Evolutionary conservation across 2,888 invertebrate species (phyloP).

Genomic region (Byasa hedistus): DNA sequence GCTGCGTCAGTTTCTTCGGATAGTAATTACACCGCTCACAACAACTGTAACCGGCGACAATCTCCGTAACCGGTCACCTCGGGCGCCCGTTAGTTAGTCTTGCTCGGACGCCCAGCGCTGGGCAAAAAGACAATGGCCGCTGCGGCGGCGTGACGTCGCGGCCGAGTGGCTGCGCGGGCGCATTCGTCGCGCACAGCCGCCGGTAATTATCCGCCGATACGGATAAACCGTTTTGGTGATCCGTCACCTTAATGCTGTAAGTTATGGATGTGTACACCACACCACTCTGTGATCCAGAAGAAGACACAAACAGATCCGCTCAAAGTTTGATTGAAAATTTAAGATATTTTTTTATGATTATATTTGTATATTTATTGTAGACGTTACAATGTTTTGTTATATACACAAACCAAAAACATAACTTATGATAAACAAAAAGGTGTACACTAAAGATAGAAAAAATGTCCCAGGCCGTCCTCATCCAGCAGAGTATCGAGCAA

Average conservation of each 20-base stretch:
- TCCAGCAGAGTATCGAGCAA: too few relatives aligned
- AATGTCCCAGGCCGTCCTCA: too few relatives aligned
- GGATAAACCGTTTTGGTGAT: constrained; percentile 24
- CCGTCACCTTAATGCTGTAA: constrained; percentile 14
- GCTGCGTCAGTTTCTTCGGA: too few relatives aligned
- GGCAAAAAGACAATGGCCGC: constrained; percentile 33
- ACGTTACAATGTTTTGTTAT: too few relatives aligned
- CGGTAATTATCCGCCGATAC: constrained; percentile 35
- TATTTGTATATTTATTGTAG: too few relatives aligned
- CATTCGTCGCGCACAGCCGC: constrained; percentile 40
- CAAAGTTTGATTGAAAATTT: too few relatives aligned
- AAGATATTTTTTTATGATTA: too few relatives aligned
- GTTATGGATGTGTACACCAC: not conserved
- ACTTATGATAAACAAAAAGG: too few relatives aligned
- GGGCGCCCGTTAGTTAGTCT: constrained; percentile 23
- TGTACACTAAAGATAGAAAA: too few relatives aligned
- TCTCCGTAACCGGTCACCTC: constrained; percentile 17
- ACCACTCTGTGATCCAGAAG: too few relatives aligned
- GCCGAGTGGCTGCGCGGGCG: constrained; percentile 43
- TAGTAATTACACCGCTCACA: not conserved
- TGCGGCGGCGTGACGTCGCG: constrained; percentile 46
- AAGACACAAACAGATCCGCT: too few relatives aligned
- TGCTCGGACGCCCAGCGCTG: constrained; percentile 29
- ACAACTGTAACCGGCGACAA: constrained; percentile 14
- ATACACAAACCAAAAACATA: too few relatives aligned